Conservation (phyloP, 2,888 invertebrate species). For the Lymantria monacha region DNA sequence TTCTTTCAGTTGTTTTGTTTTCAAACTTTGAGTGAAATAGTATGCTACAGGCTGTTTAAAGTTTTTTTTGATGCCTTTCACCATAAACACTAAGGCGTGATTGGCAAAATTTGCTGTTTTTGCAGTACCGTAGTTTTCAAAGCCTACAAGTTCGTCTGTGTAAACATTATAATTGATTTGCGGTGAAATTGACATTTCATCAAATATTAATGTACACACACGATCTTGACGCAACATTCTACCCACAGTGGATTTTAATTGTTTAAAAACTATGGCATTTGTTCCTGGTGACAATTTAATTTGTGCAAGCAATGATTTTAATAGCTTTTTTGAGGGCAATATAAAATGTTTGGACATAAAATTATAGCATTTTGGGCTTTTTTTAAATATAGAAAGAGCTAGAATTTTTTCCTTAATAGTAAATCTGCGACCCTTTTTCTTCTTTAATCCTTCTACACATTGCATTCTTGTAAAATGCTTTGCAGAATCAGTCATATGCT, state of each 20-base stretch:
- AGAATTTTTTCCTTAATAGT: constrained; percentile 5
- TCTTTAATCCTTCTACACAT: not conserved
- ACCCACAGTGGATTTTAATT: not conserved
- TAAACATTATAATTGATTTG: constrained; percentile 26
- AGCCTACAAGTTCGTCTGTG: constrained; percentile 28
- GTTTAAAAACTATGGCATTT: constrained; percentile 5
- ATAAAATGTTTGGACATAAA: constrained; percentile 6
- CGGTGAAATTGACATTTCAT: constrained; percentile 30
- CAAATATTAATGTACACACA: constrained; percentile 31
- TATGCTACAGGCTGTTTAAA: constrained; percentile 10
- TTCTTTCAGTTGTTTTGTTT: constrained; percentile 4
- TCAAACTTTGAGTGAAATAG: constrained; percentile 6
- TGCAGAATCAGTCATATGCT: not conserved
- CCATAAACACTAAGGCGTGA: constrained; percentile 15
- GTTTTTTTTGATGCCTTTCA: constrained; percentile 6
- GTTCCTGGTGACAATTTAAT: constrained; percentile 2
- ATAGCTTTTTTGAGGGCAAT: constrained; percentile 8
- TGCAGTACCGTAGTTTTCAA: constrained; percentile 23
- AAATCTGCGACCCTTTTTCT: constrained; percentile 2
- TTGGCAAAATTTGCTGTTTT: constrained; percentile 4
- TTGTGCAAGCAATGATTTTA: constrained; percentile 5
- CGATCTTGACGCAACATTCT: constrained; percentile 4
- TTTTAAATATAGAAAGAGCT: constrained; percentile 4
- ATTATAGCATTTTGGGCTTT: constrained; percentile 5
- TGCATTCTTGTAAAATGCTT: constrained; percentile 5